These are phyloP conservation scores for Mimas tiliae DNA, from an alignment of 2,888 invertebrate species.

Conservation along the genomic window DNA sequence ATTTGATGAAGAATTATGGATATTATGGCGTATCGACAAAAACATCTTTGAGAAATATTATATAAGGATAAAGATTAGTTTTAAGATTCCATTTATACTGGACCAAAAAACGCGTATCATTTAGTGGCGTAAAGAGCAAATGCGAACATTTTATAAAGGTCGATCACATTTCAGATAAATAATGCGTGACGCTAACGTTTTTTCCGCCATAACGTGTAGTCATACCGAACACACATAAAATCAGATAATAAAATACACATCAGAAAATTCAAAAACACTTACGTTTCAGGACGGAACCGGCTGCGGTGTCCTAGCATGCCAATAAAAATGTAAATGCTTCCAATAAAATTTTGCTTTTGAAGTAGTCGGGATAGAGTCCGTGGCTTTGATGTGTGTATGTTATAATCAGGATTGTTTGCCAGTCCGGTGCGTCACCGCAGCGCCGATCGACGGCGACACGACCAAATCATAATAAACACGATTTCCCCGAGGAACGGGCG, in stretches of 20 bases:
- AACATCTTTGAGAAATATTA: too few relatives aligned
- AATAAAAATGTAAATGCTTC: conserved; percentile 83
- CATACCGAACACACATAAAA: conserved; percentile 81
- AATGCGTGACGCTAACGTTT: conserved; percentile 69
- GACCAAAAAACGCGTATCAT: conserved; percentile 15
- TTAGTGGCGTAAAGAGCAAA: neutral
- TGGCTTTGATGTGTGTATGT: conserved; percentile 74
- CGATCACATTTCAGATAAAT: conserved; percentile 36
- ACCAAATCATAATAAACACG: conserved; percentile 60
- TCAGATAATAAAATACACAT: conserved; percentile 83
- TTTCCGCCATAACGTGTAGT: conserved; percentile 73
- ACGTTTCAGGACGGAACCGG: conserved; percentile 73
- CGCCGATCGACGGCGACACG: conserved; percentile 40
- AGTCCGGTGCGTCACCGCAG: conserved; percentile 47
- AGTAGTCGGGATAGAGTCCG: conserved; percentile 59
- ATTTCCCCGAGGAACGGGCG: conserved; percentile 58
- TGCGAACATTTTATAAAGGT: conserved; percentile 5
- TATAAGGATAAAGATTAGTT: too few relatives aligned
- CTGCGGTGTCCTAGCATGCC: conserved; percentile 79
- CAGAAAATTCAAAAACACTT: conserved; percentile 85
- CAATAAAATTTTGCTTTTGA: conserved; percentile 83
- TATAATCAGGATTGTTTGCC: conserved; percentile 70
- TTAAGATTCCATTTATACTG: neutral
- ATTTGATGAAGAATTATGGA: too few relatives aligned
- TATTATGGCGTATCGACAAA: too few relatives aligned